Percentiles rank a stretch among this genome's conserved stretches.
Conservation (phyloP, 1,140 invertebrate species). For the Camponotus pennsylvanicus region DNA sequence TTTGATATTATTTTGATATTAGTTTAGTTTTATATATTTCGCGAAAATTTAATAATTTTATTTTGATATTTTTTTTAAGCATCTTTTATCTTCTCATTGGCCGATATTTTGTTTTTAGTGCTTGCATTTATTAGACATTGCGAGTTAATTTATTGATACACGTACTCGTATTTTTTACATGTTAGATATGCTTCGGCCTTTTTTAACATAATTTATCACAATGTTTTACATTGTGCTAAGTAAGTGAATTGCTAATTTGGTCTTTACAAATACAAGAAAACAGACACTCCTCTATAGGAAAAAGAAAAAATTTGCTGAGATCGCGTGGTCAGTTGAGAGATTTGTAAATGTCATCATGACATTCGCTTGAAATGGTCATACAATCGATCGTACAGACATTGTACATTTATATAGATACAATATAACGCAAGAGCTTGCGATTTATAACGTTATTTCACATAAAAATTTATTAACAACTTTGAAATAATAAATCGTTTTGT, state of each 20-base stretch:
- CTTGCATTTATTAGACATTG: background rate
- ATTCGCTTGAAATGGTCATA: constrained; percentile 43
- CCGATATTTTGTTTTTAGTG: background rate
- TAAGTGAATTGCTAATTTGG: constrained; percentile 46
- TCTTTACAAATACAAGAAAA: background rate
- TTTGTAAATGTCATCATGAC: constrained; percentile 50
- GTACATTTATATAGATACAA: background rate
- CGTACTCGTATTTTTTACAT: background rate
- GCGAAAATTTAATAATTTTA: background rate
- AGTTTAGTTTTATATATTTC: too few relatives aligned
- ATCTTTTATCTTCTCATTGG: background rate
- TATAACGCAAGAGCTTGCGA: constrained; percentile 10
- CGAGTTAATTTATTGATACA: background rate
- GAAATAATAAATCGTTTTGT: background rate
- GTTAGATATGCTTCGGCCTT: constrained; percentile 22
- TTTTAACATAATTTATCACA: constrained; percentile 42
- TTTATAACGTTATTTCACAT: background rate
- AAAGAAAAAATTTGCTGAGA: background rate
- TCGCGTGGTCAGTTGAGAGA: constrained; percentile 20
- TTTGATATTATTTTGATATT: too few relatives aligned
- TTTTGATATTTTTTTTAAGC: background rate
- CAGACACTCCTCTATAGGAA: background rate
- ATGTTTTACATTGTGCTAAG: background rate
- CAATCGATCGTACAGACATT: constrained; percentile 17
- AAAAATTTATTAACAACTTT: constrained; percentile 8